Evolutionary conservation across 2,797 vertebrate genomes (phyloP).

Genomic region (Cryptoprocta ferox): DNA sequence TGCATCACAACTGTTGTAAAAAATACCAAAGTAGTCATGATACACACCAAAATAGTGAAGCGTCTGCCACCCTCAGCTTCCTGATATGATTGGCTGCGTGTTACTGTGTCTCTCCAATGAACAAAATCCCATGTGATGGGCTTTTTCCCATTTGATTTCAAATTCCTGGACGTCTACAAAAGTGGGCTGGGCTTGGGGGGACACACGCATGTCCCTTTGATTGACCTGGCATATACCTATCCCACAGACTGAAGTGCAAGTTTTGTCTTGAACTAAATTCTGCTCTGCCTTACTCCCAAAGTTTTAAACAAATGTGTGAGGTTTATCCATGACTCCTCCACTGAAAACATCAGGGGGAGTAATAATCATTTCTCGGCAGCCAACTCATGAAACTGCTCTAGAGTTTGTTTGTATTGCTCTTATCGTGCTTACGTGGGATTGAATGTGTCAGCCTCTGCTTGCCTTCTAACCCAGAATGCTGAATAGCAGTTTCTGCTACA

Average conservation of each 20-base stretch:
- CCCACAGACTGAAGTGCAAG: background rate
- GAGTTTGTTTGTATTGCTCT: slow-evolving; percentile 57
- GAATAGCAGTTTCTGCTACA: slow-evolving; percentile 50
- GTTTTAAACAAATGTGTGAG: slow-evolving; percentile 50
- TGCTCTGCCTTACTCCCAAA: background rate
- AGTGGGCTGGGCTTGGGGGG: background rate
- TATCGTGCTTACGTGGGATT: slow-evolving; percentile 47
- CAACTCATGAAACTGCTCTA: background rate
- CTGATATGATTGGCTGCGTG: background rate
- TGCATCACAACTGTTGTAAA: background rate
- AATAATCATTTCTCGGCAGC: background rate
- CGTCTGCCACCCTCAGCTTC: background rate
- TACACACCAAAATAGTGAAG: background rate
- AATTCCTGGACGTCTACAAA: slow-evolving; percentile 53
- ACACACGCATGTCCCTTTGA: too few relatives aligned
- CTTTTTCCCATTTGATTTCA: too few relatives aligned
- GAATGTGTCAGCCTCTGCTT: slow-evolving; percentile 4
- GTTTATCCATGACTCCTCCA: slow-evolving; percentile 46
- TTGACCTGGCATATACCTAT: background rate
- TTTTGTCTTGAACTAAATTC: slow-evolving; percentile 57
- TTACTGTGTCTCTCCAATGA: background rate
- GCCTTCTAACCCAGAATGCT: slow-evolving; percentile 11
- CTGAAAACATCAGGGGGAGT: background rate
- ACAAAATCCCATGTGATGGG: background rate
- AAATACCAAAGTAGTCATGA: background rate